These are phyloP conservation scores for Chloromyia formosa DNA, from an alignment of 2,888 invertebrate genomes.

Conservation along the genomic window DNA sequence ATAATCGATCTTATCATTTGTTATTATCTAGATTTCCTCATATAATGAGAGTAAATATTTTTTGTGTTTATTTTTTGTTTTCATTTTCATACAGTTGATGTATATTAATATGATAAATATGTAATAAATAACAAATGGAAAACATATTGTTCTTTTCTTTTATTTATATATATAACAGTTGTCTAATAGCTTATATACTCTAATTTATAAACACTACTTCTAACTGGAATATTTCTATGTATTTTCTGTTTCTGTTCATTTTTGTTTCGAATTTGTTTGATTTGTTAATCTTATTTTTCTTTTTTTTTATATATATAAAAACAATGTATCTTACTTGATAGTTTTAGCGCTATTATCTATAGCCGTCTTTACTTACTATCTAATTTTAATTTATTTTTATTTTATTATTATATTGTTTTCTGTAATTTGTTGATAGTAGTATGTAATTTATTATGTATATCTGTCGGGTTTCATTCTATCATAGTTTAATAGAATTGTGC, in stretches of 20 bases:
- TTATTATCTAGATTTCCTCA: constrained; percentile 42
- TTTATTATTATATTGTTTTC: too few relatives aligned
- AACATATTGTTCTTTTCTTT: constrained; percentile 21
- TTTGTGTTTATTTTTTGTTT: too few relatives aligned
- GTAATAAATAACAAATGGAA: constrained; percentile 24
- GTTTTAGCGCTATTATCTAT: constrained; percentile 7
- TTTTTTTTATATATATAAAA: constrained; percentile 5
- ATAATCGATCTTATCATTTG: neutral
- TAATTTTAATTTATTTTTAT: neutral
- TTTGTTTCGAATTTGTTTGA: neutral
- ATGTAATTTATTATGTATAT: neutral
- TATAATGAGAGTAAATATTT: constrained; percentile 41
- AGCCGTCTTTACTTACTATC: neutral
- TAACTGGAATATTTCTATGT: constrained; percentile 4
- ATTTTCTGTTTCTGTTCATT: constrained; percentile 3
- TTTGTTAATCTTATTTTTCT: neutral
- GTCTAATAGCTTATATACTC: neutral
- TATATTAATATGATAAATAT: constrained; percentile 2
- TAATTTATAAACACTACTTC: constrained; percentile 1
- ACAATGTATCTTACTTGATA: constrained; percentile 15
- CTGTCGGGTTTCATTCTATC: neutral
- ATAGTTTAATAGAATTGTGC: constrained; percentile 33
- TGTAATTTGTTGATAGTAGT: constrained; percentile 27
- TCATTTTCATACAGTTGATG: constrained; percentile 27
- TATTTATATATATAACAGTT: neutral